Evolutionary conservation across 2,113 vertebrate genomes (phyloP).

Genomic region (Xyrauchen texanus): DNA sequence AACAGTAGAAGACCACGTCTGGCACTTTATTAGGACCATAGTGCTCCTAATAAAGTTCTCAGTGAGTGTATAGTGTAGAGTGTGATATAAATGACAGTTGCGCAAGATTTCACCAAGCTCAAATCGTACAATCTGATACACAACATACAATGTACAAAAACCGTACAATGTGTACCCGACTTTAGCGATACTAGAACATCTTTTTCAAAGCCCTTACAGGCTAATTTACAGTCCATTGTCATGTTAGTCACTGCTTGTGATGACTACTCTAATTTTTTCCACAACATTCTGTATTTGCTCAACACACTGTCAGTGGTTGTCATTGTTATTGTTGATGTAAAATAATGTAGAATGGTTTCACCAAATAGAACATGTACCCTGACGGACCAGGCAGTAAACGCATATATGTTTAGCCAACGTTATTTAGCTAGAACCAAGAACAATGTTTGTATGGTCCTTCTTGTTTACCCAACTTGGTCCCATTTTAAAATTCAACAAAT

Average conservation of each 20-base stretch:
- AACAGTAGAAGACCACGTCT: too few relatives aligned
- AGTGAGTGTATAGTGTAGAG: too few relatives aligned
- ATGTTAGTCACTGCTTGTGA: not conserved
- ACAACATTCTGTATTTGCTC: slow-evolving; percentile 1
- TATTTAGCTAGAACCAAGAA: too few relatives aligned
- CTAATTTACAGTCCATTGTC: slow-evolving; percentile 4
- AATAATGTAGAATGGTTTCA: slow-evolving; percentile 10
- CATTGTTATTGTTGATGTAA: slow-evolving; percentile 9
- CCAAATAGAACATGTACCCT: slow-evolving; percentile 9
- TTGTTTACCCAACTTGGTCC: slow-evolving; percentile 13
- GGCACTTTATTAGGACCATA: too few relatives aligned
- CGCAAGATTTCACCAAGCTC: too few relatives aligned
- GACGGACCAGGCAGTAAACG: not conserved
- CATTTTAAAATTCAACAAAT: slow-evolving; percentile 19
- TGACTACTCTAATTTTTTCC: slow-evolving; percentile 3
- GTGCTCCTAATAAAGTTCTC: too few relatives aligned
- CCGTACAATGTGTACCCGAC: too few relatives aligned
- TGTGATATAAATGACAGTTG: too few relatives aligned
- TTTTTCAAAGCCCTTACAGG: not conserved
- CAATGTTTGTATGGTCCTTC: too few relatives aligned
- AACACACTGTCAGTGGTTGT: slow-evolving; percentile 1
- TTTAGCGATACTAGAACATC: not conserved
- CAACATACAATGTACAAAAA: too few relatives aligned
- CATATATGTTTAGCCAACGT: not conserved
- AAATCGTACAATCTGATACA: too few relatives aligned